Base-by-base conservation (phyloP, 2,888 invertebrate genomes). In the Notocelia uddmanniana region DNA sequence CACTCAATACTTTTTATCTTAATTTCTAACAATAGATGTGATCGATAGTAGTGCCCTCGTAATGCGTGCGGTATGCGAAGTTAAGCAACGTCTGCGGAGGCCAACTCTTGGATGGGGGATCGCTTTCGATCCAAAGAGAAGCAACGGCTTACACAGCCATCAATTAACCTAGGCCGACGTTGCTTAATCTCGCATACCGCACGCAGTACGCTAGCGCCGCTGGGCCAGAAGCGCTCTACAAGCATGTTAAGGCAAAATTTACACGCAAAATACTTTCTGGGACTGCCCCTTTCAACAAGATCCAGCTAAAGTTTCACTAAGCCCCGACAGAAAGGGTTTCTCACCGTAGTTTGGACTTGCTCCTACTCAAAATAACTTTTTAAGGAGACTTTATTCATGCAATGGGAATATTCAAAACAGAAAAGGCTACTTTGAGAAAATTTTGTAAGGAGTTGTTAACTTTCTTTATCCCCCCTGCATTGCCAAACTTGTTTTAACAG, bases 251-350 rank as follows among this genome's bases (percentile, higher is more conserved):
- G 45, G 9, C 60, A 11, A 23, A n/a, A 10, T n/a, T 23, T 60
- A 23, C 23, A 21, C 23, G 45, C n/a, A 3, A 13, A 18, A 45
- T 45, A 55, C 55, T 55, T 55, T 54, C 54, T 26, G 54, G 1
- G 23, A 45, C 31, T 41, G 31, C 55, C 55, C 45, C 55, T 55
- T 48, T 21, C 50, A 50, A 18, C 6, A 48, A 18, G 69, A 31
- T 45, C 26, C 31, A 55, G 23, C 45, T 64, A 37, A 68, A 58
- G 58, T 69, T 63, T 18, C 23, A 3, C 31, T 45, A 68, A 68
- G 37, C 31, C 62, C 45, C 54, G 13, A 69, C 69, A 48, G 55
- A 58, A 70, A 64, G 50, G 69, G 63, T 57, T 63, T 26, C 37
- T 58, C 58, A 45, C 5, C 9, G 57, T 69, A 69, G 62, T 70